phyloP scores from a whole-genome alignment of 2,113 vertebrate genomes.

The Bubo scandiacus region DNA sequence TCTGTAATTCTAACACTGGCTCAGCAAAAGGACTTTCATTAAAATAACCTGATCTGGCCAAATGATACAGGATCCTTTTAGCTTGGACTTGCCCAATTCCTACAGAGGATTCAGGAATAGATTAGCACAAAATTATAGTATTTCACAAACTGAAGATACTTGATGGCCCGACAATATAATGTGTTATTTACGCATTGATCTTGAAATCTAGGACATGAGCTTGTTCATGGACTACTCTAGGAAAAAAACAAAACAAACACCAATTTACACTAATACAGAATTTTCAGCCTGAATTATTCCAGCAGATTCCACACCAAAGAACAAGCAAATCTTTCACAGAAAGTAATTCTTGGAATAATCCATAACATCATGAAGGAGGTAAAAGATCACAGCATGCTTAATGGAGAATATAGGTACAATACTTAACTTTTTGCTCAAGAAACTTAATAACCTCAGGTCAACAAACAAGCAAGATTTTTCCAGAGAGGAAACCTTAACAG shows the following conservation, averaged over 20 bases:
- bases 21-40: not conserved
- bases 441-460: not conserved
- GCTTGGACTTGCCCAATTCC: not conserved
- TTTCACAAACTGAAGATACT: not conserved
- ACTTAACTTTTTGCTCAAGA: not conserved
- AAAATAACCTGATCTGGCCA: not conserved
- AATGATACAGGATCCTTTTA: not conserved
- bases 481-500: not conserved
- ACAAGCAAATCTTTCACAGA: not conserved
- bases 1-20: not conserved
- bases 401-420: not conserved
- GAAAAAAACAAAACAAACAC: not conserved
- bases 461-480: not conserved
- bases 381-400: not conserved
- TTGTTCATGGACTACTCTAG: not conserved
- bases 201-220: conserved; percentile 11
- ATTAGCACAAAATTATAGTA: not conserved
- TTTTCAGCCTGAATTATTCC: conserved; percentile 31
- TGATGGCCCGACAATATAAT: not conserved
- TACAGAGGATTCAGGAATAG: conserved; percentile 23
- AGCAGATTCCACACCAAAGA: not conserved
- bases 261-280: not conserved
- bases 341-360: not conserved
- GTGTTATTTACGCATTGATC: not conserved
- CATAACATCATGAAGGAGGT: not conserved